Percentiles rank a stretch among this genome's conserved stretches.
Evolutionary conservation across 2,888 invertebrate genomes (phyloP).

Genomic region (Andrena bicolor): DNA sequence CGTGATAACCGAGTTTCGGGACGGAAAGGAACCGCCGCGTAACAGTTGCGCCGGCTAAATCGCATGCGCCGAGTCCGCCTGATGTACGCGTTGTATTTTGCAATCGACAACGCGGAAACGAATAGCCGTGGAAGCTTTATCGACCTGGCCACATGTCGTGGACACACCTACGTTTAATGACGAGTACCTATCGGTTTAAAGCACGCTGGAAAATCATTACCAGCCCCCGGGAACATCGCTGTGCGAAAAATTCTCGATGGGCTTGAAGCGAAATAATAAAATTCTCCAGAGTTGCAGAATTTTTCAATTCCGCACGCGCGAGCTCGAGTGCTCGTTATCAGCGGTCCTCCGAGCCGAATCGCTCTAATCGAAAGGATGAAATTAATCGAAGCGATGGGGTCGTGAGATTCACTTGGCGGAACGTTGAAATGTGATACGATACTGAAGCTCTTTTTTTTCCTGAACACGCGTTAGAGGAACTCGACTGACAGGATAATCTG

Average conservation of each 20-base stretch:
- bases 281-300: not conserved
- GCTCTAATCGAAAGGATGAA: too few relatives aligned
- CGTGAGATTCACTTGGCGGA: too few relatives aligned
- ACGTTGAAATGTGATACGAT: not conserved
- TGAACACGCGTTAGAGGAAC: not conserved
- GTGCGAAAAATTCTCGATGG: not conserved
- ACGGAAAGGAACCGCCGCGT: constrained; percentile 1
- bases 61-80: constrained; percentile 37
- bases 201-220: constrained; percentile 19
- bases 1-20: not conserved
- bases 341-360: too few relatives aligned
- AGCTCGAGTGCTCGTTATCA: too few relatives aligned
- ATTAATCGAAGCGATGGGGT: too few relatives aligned
- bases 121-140: constrained; percentile 52
- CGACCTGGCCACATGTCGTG: constrained; percentile 46
- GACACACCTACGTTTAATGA: constrained; percentile 62
- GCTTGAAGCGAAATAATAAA: not conserved
- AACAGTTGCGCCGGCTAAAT: constrained; percentile 10
- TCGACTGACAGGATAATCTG: constrained; percentile 4
- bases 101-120: constrained; percentile 55
- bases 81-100: constrained; percentile 42
- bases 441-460: not conserved
- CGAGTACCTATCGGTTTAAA: constrained; percentile 27
- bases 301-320: too few relatives aligned
- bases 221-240: not conserved